Evolutionary conservation across 2,113 vertebrate species (phyloP).

Genomic region (Oceanites oceanicus): DNA sequence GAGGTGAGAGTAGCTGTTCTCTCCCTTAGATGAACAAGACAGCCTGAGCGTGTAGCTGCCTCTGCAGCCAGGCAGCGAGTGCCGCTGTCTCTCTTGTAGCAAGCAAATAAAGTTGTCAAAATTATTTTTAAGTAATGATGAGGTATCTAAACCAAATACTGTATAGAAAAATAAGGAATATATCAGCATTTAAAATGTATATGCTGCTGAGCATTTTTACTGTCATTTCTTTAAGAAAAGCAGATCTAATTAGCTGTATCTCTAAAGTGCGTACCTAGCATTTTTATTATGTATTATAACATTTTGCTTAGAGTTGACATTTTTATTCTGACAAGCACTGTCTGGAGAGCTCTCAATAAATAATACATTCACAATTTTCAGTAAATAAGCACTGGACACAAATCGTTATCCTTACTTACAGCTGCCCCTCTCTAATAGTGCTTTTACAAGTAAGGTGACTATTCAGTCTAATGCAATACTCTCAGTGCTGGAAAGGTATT

Average conservation of each 20-base stretch:
- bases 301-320: constrained; percentile 91
- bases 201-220: constrained; percentile 69
- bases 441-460: constrained; percentile 99
- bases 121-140: constrained; percentile 68
- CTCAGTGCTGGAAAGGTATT: constrained; percentile 88
- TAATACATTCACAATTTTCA: constrained; percentile 98
- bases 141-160: constrained; percentile 66
- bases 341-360: constrained; percentile 94
- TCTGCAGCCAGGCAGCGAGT: constrained; percentile 10
- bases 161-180: constrained; percentile 47
- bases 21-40: background rate
- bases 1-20: constrained; percentile 45
- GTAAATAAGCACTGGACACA: constrained; percentile 96
- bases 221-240: constrained; percentile 80
- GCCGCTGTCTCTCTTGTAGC: constrained; percentile 24
- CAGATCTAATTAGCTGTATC: constrained; percentile 88
- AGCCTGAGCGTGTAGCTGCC: background rate
- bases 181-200: constrained; percentile 66
- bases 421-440: constrained; percentile 87
- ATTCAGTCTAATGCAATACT: constrained; percentile 94
- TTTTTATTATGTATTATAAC: constrained; percentile 91
- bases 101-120: constrained; percentile 69
- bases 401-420: constrained; percentile 92
- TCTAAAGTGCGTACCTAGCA: constrained; percentile 89
- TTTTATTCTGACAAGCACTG: constrained; percentile 95